Percentiles rank a stretch among this genome's conserved stretches.
Evolutionary conservation across 2,113 vertebrate genomes (phyloP).

Genomic region (Carassius carassius): DNA sequence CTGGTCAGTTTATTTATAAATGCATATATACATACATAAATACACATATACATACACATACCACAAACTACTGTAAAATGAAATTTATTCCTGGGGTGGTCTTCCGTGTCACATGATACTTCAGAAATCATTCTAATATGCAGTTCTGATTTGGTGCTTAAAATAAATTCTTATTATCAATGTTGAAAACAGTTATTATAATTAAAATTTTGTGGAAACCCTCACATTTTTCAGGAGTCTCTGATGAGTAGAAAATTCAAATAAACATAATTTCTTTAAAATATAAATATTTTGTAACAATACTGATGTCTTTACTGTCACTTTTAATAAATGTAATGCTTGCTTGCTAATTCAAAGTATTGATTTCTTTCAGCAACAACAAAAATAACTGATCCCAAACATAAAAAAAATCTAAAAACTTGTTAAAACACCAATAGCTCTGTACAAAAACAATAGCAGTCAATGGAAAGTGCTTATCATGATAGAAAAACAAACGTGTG

Average conservation of each 20-base stretch:
- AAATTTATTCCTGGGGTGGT: neutral
- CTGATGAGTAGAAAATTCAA: neutral
- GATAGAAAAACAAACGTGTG: neutral
- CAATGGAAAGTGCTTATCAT: neutral
- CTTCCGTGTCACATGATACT: neutral
- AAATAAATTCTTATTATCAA: neutral
- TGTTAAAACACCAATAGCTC: neutral
- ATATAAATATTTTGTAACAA: neutral
- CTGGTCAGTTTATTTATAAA: neutral
- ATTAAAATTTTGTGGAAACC: no score
- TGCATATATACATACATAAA: no score
- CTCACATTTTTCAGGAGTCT: neutral
- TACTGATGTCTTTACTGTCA: neutral
- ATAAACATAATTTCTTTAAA: neutral
- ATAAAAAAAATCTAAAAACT: neutral
- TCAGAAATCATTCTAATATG: no score
- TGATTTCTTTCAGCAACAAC: neutral
- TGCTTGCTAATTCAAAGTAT: neutral
- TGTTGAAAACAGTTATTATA: no score
- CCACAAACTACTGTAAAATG: neutral
- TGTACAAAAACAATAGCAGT: neutral
- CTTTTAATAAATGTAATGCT: neutral
- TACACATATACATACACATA: neutral
- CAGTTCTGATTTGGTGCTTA: neutral
- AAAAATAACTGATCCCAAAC: neutral